Evolutionary conservation across 2,888 invertebrate species (phyloP).

Genomic region (Choreutis nemorana): DNA sequence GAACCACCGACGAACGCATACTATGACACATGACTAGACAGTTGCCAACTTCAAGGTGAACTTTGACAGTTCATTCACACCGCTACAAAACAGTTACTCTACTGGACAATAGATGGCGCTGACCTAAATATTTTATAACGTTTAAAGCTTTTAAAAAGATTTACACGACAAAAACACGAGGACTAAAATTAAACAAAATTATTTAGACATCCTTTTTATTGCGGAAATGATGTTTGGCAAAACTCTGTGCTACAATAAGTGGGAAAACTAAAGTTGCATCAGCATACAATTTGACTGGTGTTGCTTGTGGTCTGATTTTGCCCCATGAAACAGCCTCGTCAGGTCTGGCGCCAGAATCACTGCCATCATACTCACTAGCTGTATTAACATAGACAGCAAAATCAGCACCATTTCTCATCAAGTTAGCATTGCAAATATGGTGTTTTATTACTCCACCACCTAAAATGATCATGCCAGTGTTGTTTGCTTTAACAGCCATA

Average conservation of each 20-base stretch:
- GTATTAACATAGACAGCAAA: conserved; percentile 96
- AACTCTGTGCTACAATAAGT: conserved; percentile 93
- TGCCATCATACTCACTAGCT: conserved; percentile 95
- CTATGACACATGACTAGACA: conserved; percentile 29
- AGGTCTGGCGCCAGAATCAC: conserved; percentile 96
- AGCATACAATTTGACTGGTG: conserved; percentile 91
- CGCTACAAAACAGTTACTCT: conserved; percentile 21
- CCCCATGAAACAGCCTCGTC: conserved; percentile 99
- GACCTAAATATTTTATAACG: conserved; percentile 2
- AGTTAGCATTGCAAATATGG: conserved; percentile 98
- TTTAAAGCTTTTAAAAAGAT: neutral
- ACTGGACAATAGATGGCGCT: conserved; percentile 18
- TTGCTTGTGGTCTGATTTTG: conserved; percentile 88
- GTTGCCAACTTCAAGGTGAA: conserved; percentile 46
- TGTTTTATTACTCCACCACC: conserved; percentile 98
- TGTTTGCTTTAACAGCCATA: conserved; percentile 91
- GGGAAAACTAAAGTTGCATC: conserved; percentile 97
- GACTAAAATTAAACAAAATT: conserved; percentile 11
- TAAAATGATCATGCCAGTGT: conserved; percentile 96
- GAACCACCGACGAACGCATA: conserved; percentile 23
- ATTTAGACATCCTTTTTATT: conserved; percentile 59
- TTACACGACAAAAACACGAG: conserved; percentile 8
- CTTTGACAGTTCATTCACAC: conserved; percentile 59
- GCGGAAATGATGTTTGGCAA: conserved; percentile 75
- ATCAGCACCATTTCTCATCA: conserved; percentile 99